Conservation (phyloP, 23 tunicate genomes). For the Ascidia mentula region DNA sequence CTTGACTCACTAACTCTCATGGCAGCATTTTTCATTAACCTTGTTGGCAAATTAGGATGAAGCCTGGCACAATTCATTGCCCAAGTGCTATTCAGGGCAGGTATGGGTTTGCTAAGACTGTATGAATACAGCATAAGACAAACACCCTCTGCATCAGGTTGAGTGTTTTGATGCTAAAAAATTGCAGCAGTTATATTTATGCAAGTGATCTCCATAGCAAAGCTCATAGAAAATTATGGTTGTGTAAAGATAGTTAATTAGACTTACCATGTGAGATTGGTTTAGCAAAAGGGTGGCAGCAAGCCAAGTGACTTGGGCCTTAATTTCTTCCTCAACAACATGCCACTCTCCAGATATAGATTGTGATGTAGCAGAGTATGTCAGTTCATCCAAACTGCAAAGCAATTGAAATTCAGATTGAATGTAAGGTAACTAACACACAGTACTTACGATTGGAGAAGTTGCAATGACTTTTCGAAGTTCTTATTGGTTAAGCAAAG, state of each 20-base stretch:
- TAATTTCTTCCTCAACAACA: conserved; percentile 44
- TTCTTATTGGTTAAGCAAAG: conserved; percentile 45
- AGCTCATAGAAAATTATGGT: background rate
- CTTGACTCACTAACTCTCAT: conserved; percentile 58
- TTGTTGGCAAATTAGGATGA: conserved; percentile 32
- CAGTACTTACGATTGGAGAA: conserved; percentile 42
- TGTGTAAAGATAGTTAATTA: background rate
- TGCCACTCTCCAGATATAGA: conserved; percentile 45
- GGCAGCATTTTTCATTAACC: conserved; percentile 51
- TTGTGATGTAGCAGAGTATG: background rate
- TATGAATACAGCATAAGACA: conserved; percentile 40
- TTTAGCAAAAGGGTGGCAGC: conserved; percentile 47
- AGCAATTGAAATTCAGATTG: background rate
- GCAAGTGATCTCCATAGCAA: background rate
- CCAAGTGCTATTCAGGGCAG: conserved; percentile 52
- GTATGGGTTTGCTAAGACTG: conserved; percentile 40
- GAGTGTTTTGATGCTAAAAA: conserved; percentile 43
- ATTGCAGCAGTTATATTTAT: background rate
- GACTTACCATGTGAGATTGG: conserved; percentile 41
- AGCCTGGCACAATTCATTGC: conserved; percentile 21
- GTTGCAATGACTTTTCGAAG: conserved; percentile 43
- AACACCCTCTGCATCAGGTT: conserved; percentile 35
- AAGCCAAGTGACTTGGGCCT: conserved; percentile 61
- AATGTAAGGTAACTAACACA: too few relatives aligned
- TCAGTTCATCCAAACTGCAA: conserved; percentile 36